These are phyloP conservation scores for Apamea crenata DNA, from an alignment of 2,888 invertebrate species.

Conservation along the genomic window DNA sequence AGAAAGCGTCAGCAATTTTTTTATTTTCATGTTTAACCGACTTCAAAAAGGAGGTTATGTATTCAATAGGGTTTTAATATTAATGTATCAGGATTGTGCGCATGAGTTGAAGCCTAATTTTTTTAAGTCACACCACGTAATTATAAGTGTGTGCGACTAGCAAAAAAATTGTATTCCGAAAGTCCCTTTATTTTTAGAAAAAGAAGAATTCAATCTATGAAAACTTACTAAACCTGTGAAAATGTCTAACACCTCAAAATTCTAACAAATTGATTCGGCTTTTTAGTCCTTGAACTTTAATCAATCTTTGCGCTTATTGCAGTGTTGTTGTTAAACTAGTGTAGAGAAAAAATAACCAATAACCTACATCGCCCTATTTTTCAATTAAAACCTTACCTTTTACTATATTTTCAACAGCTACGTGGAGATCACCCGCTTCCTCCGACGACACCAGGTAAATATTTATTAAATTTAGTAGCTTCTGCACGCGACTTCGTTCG, in stretches of 20 bases:
- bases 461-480: not conserved
- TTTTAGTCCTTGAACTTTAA: constrained; percentile 34
- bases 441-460: constrained; percentile 9
- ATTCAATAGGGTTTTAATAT: not conserved
- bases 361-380: constrained; percentile 12
- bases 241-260: constrained; percentile 46
- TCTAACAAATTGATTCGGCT: constrained; percentile 46
- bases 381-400: constrained; percentile 16
- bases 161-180: not conserved
- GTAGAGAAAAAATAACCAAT: constrained; percentile 47
- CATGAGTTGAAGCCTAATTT: not conserved
- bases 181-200: not conserved
- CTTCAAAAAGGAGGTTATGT: too few relatives aligned
- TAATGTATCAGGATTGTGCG: not conserved
- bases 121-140: too few relatives aligned
- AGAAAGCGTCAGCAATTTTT: constrained; percentile 22
- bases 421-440: not conserved
- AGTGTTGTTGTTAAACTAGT: constrained; percentile 40
- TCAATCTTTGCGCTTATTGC: constrained; percentile 66
- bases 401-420: constrained; percentile 35
- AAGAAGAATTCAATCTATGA: not conserved
- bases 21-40: not conserved
- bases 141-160: too few relatives aligned
- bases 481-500: not conserved
- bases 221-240: constrained; percentile 17